Percentiles rank a stretch among this genome's conserved stretches.
Conservation (phyloP, 2,113 vertebrate genomes). For the Phalacrocorax aristotelis region DNA sequence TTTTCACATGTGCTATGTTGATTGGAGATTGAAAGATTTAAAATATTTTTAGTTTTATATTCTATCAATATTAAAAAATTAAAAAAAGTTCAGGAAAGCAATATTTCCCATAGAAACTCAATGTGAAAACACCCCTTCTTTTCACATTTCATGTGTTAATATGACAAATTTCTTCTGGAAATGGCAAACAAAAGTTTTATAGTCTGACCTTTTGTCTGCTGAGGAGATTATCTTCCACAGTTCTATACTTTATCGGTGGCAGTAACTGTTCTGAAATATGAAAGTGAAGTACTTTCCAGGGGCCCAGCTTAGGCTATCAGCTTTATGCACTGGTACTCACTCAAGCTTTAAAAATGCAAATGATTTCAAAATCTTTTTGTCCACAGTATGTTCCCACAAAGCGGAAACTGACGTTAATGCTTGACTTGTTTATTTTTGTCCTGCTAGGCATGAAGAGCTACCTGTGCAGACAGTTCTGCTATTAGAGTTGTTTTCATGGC, state of each 20-base stretch:
- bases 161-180: not conserved
- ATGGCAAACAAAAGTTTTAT: conserved; percentile 5
- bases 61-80: not conserved
- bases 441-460: not conserved
- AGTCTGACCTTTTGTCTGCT: conserved; percentile 55
- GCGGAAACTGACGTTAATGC: not conserved
- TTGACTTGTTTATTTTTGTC: not conserved
- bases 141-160: not conserved
- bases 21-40: not conserved
- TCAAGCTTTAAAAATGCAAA: not conserved
- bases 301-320: not conserved
- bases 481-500: not conserved
- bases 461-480: not conserved
- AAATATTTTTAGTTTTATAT: not conserved
- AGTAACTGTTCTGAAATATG: not conserved
- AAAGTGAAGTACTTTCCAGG: not conserved
- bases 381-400: not conserved
- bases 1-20: not conserved
- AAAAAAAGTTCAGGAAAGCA: not conserved
- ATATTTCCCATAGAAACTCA: not conserved
- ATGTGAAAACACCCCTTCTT: not conserved
- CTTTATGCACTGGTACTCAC: conserved; percentile 17
- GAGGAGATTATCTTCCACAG: not conserved
- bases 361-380: not conserved
- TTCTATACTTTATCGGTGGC: not conserved